Conservation (phyloP, 2,888 invertebrate species). For the Pyrrhosoma nymphula region DNA sequence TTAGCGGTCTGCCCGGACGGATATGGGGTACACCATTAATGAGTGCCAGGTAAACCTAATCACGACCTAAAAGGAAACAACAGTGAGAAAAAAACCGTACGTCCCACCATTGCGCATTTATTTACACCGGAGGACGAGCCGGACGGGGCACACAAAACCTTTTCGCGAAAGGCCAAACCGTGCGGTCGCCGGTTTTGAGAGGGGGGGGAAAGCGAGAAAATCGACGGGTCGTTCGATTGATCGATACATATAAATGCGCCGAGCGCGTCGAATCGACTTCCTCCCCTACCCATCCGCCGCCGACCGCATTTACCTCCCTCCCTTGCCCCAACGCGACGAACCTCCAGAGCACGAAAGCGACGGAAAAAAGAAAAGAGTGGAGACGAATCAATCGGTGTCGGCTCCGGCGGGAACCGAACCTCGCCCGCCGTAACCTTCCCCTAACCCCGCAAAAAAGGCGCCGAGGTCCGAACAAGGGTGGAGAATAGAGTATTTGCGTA, state of each 20-base stretch:
- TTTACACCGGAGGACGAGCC: background rate
- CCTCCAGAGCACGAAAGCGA: background rate
- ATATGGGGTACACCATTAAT: background rate
- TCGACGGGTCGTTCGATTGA: background rate
- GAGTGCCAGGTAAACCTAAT: conserved; percentile 7
- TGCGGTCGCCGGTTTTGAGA: background rate
- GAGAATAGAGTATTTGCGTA: too few species aligned
- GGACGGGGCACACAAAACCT: background rate
- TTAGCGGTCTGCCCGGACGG: background rate
- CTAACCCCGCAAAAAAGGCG: background rate
- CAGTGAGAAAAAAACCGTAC: background rate
- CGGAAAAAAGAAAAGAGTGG: background rate
- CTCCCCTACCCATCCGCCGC: background rate
- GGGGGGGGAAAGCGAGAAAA: background rate
- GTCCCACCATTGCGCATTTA: background rate
- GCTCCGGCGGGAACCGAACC: background rate
- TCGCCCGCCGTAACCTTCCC: background rate
- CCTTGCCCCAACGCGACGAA: background rate
- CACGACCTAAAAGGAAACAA: background rate
- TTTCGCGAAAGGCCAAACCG: background rate
- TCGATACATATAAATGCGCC: background rate
- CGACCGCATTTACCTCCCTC: background rate
- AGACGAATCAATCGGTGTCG: conserved; percentile 14
- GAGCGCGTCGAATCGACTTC: background rate
- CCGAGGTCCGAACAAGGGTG: too few species aligned